These are phyloP conservation scores for Jordanella pulchra DNA, from an alignment of 2,797 vertebrate genomes.

Conservation along the genomic window DNA sequence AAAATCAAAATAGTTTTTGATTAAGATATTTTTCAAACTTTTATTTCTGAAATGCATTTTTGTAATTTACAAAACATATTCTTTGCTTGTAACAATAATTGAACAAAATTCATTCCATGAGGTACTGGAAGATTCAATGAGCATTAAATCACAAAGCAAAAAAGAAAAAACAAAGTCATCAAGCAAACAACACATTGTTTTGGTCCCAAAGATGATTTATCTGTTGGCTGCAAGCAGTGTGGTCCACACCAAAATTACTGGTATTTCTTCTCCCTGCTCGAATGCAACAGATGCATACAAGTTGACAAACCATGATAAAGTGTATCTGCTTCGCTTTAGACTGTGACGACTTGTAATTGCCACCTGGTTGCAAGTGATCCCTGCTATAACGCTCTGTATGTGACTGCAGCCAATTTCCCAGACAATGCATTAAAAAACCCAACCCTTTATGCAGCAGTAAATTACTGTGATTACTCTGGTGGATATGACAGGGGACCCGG, in stretches of 20 bases:
- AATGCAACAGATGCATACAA: constrained; percentile 9
- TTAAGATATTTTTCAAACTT: no score
- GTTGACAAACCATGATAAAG: constrained; percentile 25
- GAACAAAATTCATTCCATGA: no score
- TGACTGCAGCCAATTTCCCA: constrained; percentile 27
- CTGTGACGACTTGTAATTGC: constrained; percentile 40
- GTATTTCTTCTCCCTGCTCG: constrained; percentile 7
- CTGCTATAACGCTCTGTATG: constrained; percentile 24
- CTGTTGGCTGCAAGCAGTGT: not conserved
- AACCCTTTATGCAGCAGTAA: constrained; percentile 69
- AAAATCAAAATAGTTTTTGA: no score
- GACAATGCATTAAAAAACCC: constrained; percentile 55
- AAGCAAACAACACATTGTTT: not conserved
- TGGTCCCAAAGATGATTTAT: not conserved
- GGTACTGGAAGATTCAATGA: not conserved
- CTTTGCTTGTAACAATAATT: no score
- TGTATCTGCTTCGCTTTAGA: constrained; percentile 15
- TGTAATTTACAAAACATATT: no score
- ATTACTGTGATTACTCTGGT: constrained; percentile 76
- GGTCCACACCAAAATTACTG: constrained; percentile 4
- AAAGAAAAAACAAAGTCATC: not conserved
- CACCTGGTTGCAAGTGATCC: constrained; percentile 32
- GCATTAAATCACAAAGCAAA: not conserved
- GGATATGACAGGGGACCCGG: constrained; percentile 49
- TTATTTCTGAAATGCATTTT: no score